A percentile compares a stretch with the other conserved stretches of the same genome.
These are phyloP conservation scores for Sebastes diploproa DNA, from an alignment of 2,797 vertebrate genomes.

Conservation along the genomic window DNA sequence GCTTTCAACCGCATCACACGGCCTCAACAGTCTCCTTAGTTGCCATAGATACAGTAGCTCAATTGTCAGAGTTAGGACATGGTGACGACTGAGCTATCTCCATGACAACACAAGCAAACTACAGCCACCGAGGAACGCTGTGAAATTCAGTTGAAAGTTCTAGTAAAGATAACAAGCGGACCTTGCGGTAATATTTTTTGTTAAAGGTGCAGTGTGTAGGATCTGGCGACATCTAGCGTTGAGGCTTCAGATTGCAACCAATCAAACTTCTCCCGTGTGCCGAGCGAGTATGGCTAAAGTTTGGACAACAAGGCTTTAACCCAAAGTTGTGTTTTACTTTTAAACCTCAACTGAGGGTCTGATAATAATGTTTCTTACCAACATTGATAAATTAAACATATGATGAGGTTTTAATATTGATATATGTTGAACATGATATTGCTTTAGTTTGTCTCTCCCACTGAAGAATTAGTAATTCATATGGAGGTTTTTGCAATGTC, in stretches of 20 bases:
- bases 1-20: neutral
- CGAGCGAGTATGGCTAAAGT: too few species aligned
- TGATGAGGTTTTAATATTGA: conserved; percentile 3
- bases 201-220: too few species aligned
- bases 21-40: neutral
- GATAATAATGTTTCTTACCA: neutral
- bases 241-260: too few species aligned
- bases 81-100: neutral
- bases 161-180: neutral
- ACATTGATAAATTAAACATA: neutral
- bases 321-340: neutral
- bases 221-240: too few species aligned
- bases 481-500: conserved; percentile 24
- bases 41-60: neutral
- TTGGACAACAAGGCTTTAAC: too few species aligned
- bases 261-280: too few species aligned
- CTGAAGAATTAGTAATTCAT: conserved; percentile 8
- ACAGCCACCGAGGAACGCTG: neutral
- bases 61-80: neutral
- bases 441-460: conserved; percentile 1
- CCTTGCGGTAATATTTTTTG: neutral
- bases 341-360: neutral
- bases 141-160: neutral
- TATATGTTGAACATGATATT: conserved; percentile 17
- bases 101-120: neutral